Evolutionary conservation across 92 coral and sea anemone genomes (phyloP), one percentile per base, ranked within the genome.

Genomic region (Metridium senile): DNA sequence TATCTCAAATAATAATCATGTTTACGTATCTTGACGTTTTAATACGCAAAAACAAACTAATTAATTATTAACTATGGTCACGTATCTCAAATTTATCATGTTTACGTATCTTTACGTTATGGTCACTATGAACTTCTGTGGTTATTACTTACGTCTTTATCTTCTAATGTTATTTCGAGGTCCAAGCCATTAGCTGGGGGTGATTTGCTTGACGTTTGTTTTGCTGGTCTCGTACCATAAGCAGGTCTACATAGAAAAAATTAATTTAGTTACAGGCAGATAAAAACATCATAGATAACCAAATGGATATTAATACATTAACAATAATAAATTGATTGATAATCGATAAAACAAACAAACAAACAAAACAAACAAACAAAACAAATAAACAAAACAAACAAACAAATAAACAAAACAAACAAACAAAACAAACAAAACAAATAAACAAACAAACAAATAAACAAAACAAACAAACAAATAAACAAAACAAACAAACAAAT

Each of bases 101-200:
- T 39, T 13, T 39, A 39, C 49, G 49, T 39, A 13, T 4, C 13
- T 4, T 39, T 4, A 13, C 8, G 8, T 4, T 39, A 39, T 39
- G 8, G 49, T 39, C 8, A 39, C 49, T 39, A 39, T 39, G n/a
- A n/a, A n/a, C n/a, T 13, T 39, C 49, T 4, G 8, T 4, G 49
- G 49, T 39, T 39, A 4, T 39, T 39, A 39, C 49, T 59, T 59
- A 59, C 66, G 49, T 84, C 89, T 71, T 83, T 91, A 71, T 91
- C 97, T 74, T 91, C 97, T n/a, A 91, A 61, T 18, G 97, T 91
- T 58, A 91, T 91, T 22, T 91, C 97, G 58, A 91, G 83, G 77
- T 91, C 97, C 39, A 91, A 70, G 25, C 89, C 74, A 67, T 70
- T 81, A 19, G 76, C 56, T 34, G 67, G 62, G 7, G 81, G 71